A percentile compares a stretch with the other conserved stretches of the same genome.
These are phyloP conservation scores for Escarpia spicata DNA, from an alignment of 2,888 invertebrate genomes.

Conservation along the genomic window DNA sequence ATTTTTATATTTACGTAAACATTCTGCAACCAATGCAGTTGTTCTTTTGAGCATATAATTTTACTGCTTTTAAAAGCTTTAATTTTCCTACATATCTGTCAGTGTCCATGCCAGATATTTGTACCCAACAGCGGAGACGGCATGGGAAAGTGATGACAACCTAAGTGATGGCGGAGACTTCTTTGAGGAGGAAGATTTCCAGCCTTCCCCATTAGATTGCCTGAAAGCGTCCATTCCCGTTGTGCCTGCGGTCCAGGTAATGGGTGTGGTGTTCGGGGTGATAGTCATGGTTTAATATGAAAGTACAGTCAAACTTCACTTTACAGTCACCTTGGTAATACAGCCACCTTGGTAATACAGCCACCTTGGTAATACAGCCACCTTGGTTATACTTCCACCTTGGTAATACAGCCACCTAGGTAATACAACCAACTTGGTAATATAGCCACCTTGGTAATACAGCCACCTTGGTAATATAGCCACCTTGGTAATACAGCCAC, in stretches of 20 bases:
- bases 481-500: too few relatives aligned
- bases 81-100: not conserved
- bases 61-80: not conserved
- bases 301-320: too few relatives aligned
- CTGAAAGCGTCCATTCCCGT: slow-evolving; percentile 32
- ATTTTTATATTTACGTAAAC: not conserved
- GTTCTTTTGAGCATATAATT: not conserved
- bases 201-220: not conserved
- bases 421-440: too few relatives aligned
- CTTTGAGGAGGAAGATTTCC: slow-evolving; percentile 30
- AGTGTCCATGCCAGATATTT: not conserved
- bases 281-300: not conserved
- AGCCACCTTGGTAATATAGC: too few relatives aligned
- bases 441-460: too few relatives aligned
- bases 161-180: slow-evolving; percentile 42
- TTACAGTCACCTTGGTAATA: too few relatives aligned
- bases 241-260: slow-evolving; percentile 29
- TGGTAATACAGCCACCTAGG: too few relatives aligned
- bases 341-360: too few relatives aligned
- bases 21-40: not conserved
- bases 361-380: too few relatives aligned
- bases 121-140: not conserved
- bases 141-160: slow-evolving; percentile 39
- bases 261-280: not conserved
- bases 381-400: too few relatives aligned